These are phyloP conservation scores for Anas platyrhynchos DNA, from an alignment of 2,113 vertebrate genomes.

Conservation along the genomic window DNA sequence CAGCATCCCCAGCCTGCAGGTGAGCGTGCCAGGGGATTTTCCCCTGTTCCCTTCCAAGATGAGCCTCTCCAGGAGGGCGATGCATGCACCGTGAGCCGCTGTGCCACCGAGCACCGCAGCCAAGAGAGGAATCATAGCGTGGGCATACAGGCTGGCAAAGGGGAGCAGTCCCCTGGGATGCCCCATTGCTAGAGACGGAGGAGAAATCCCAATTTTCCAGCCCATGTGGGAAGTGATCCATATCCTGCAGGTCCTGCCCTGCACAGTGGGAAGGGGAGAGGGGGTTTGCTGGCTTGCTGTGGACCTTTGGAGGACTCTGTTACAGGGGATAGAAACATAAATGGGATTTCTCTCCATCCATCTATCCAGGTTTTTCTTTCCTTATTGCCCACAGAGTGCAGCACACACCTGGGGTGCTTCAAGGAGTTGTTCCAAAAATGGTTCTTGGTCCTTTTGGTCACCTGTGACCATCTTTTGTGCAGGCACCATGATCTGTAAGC, in stretches of 20 bases:
- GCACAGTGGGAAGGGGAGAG: not conserved
- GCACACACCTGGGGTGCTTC: not conserved
- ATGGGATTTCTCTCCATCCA: not conserved
- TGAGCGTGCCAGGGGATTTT: not conserved
- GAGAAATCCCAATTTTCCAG: not conserved
- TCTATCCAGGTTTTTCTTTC: not conserved
- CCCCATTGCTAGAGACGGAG: not conserved
- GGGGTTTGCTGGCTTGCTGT: not conserved
- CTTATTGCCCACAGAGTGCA: not conserved
- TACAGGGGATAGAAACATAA: not conserved
- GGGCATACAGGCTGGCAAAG: not conserved
- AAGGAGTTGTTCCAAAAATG: not conserved
- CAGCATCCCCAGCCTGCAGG: not conserved
- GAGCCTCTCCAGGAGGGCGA: not conserved
- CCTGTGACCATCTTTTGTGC: rapidly evolving
- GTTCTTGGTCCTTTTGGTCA: not conserved
- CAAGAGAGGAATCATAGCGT: not conserved
- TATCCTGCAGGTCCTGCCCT: not conserved
- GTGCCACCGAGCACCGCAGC: not conserved
- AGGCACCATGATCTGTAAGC: not conserved
- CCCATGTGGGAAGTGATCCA: rapidly evolving
- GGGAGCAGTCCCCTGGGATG: not conserved
- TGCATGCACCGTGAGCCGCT: not conserved
- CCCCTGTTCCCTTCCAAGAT: not conserved
- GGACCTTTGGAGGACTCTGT: not conserved